phyloP scores from a whole-genome alignment of 2,888 invertebrate species.

The Hirtodrosophila duncani region DNA sequence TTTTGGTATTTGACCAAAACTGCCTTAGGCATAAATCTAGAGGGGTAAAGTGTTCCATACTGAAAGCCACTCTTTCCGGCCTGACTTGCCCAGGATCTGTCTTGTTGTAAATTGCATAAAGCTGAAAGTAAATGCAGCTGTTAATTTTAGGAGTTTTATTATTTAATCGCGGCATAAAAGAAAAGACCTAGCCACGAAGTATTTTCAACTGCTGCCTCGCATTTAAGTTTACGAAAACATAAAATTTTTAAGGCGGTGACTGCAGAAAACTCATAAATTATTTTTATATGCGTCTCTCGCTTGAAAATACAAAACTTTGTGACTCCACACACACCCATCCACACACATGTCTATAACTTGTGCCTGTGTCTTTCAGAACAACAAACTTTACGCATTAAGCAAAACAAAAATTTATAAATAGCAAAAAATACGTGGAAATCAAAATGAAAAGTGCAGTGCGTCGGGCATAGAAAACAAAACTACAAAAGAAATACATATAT shows the following conservation, averaged over 20 bases:
- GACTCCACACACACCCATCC: conserved; percentile 46
- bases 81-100: too few species aligned
- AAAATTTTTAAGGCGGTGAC: conserved; percentile 23
- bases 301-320: conserved; percentile 34
- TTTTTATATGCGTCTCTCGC: conserved; percentile 44
- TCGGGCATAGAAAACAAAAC: conserved; percentile 29
- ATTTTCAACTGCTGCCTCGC: neutral
- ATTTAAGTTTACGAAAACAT: conserved; percentile 35
- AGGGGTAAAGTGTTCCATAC: too few species aligned
- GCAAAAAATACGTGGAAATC: conserved; percentile 49
- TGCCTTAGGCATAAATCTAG: conserved; percentile 22
- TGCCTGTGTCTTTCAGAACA: conserved; percentile 34
- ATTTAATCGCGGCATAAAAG: conserved; percentile 12
- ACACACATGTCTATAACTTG: conserved; percentile 8
- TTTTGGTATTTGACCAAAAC: conserved; percentile 19
- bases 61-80: too few species aligned
- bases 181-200: too few species aligned
- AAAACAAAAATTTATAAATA: conserved; percentile 67
- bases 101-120: conserved; percentile 22
- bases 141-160: conserved; percentile 31
- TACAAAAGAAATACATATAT: conserved; percentile 22
- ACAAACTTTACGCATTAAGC: conserved; percentile 60
- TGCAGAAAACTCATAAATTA: conserved; percentile 72
- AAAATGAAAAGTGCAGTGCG: conserved; percentile 61
- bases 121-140: conserved; percentile 13